phyloP scores from a whole-genome alignment of 2,888 invertebrate species.

The Apamea monoglypha region DNA sequence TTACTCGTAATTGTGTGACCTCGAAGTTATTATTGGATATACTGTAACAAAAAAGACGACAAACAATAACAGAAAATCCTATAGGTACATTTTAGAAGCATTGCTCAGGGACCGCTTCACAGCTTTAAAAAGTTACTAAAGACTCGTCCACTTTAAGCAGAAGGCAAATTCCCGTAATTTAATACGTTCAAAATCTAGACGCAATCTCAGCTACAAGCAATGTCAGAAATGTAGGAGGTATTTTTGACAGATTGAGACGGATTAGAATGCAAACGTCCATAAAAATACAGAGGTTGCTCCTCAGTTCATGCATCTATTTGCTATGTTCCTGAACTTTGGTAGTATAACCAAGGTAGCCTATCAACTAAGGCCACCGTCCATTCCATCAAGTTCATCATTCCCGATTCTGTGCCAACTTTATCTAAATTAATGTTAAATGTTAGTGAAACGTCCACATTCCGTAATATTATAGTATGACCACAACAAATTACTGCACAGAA shows the following conservation, averaged over 20 bases:
- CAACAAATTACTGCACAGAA: neutral
- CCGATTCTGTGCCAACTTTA: neutral
- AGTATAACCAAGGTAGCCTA: neutral
- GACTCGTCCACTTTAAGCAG: neutral
- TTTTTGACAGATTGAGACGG: neutral
- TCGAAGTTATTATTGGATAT: neutral
- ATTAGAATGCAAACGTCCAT: neutral
- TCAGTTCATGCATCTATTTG: neutral
- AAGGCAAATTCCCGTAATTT: neutral
- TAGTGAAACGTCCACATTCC: neutral
- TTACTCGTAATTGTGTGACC: neutral
- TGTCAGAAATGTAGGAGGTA: neutral
- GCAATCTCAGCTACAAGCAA: neutral
- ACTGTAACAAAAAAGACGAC: neutral
- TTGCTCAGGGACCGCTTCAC: neutral
- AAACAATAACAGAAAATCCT: neutral
- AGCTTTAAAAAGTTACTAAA: neutral
- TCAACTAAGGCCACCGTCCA: neutral
- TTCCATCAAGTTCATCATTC: conserved; percentile 7
- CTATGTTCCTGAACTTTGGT: neutral
- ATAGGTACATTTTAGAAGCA: neutral
- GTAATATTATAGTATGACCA: neutral
- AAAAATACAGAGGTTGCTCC: neutral
- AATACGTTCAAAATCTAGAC: neutral
- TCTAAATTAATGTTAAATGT: neutral